Percentiles rank a stretch among this genome's conserved stretches.
These are phyloP conservation scores for Darevskia mixta DNA, from an alignment of 2,797 vertebrate genomes.

Conservation along the genomic window DNA sequence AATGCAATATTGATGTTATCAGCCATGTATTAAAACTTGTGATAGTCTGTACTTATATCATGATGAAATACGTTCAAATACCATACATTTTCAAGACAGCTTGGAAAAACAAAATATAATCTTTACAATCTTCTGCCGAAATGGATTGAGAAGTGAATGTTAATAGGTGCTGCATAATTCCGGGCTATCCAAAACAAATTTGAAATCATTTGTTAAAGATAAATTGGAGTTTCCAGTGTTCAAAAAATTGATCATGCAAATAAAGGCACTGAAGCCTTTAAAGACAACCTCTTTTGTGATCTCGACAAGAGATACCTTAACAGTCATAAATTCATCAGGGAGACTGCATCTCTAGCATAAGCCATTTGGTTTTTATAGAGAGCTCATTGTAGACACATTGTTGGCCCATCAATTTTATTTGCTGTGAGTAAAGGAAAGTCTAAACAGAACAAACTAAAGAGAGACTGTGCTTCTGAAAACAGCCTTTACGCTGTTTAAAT, in stretches of 20 bases:
- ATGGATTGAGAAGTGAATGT: not conserved
- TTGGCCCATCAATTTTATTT: constrained; percentile 27
- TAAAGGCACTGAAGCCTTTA: not conserved
- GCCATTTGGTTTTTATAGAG: constrained; percentile 39
- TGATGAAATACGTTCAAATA: fast-evolving
- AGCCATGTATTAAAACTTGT: constrained; percentile 56
- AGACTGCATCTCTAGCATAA: not conserved
- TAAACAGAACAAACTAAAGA: constrained; percentile 45
- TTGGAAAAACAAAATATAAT: not conserved
- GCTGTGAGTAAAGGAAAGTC: constrained; percentile 25
- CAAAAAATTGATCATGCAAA: not conserved
- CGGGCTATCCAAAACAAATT: not conserved
- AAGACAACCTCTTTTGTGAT: constrained; percentile 7
- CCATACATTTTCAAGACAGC: not conserved
- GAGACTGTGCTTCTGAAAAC: constrained; percentile 25
- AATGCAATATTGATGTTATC: constrained; percentile 53
- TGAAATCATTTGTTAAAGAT: not conserved
- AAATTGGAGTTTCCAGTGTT: not conserved
- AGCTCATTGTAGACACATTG: not conserved
- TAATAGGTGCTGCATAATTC: not conserved
- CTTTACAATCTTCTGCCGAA: not conserved
- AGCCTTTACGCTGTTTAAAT: not conserved
- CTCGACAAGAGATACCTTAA: constrained; percentile 1
- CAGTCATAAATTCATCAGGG: constrained; percentile 10
- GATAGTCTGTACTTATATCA: constrained; percentile 38